phyloP scores from a whole-genome alignment of 2,113 vertebrate species.

The Phalacrocorax brasilianus region DNA sequence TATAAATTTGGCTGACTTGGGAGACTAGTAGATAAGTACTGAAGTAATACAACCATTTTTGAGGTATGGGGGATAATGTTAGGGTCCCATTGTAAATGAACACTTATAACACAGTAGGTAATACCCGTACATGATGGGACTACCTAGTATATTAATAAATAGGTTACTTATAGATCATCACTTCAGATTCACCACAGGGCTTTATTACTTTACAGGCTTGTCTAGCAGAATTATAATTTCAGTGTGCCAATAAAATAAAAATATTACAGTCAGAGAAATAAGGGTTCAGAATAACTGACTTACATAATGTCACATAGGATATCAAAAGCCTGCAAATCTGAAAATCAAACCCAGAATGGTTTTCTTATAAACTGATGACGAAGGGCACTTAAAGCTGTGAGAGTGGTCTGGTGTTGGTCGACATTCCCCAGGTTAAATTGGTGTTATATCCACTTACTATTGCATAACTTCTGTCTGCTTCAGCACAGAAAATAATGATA shows the following conservation, averaged over 20 bases:
- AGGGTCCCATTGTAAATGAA: not conserved
- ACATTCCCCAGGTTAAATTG: not conserved
- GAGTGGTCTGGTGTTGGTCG: not conserved
- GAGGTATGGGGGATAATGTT: not conserved
- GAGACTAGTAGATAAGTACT: not conserved
- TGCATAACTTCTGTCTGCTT: not conserved
- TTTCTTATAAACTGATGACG: not conserved
- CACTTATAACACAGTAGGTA: not conserved
- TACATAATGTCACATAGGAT: not conserved
- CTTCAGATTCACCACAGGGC: not conserved
- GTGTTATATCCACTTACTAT: not conserved
- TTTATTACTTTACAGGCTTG: not conserved
- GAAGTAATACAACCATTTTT: not conserved
- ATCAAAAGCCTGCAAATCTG: not conserved
- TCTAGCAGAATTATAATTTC: not conserved
- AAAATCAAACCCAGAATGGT: not conserved
- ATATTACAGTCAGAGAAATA: not conserved
- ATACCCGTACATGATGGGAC: not conserved
- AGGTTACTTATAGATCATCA: not conserved
- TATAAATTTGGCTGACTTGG: not conserved
- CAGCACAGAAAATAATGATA: not conserved
- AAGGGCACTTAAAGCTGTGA: not conserved
- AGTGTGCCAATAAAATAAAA: not conserved
- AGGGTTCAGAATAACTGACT: not conserved
- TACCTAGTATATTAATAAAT: not conserved